Evolutionary conservation across 1,140 invertebrate genomes (phyloP).

Genomic region (Protaetia brevitarsis): DNA sequence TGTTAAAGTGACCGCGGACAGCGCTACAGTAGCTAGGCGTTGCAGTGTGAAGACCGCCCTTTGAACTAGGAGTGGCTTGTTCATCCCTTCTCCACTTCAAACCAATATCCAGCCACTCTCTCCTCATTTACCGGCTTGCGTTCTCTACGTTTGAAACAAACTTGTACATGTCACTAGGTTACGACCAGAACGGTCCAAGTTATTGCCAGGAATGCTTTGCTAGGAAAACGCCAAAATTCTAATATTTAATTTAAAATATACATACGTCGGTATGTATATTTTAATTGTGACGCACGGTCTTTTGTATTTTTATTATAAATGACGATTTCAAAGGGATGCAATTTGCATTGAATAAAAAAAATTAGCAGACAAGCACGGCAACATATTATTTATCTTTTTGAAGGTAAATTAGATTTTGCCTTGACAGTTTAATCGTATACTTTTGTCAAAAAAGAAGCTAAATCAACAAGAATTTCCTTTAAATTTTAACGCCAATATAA

Average conservation of each 20-base stretch:
- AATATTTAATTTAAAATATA: neutral
- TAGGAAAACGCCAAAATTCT: neutral
- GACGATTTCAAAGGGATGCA: no score
- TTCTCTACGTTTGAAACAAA: neutral
- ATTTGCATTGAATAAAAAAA: no score
- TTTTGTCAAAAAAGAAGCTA: no score
- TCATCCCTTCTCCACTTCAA: conserved; percentile 22
- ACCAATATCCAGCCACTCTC: conserved; percentile 21
- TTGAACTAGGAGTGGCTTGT: conserved; percentile 34
- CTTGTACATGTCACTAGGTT: conserved; percentile 21
- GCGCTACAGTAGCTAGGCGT: conserved; percentile 32
- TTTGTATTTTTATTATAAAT: no score
- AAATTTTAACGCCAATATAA: no score
- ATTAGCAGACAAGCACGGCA: no score
- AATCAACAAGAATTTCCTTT: no score
- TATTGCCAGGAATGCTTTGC: neutral
- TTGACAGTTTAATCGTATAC: no score
- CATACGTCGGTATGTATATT: no score
- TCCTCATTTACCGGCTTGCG: conserved; percentile 21
- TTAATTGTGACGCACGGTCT: no score
- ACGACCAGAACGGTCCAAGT: neutral
- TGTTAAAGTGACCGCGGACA: conserved; percentile 24
- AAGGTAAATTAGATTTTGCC: no score
- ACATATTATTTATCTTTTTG: no score
- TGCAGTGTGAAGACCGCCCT: conserved; percentile 30